phyloP scores from a whole-genome alignment of 1,140 invertebrate species.

The Cydia splendana region DNA sequence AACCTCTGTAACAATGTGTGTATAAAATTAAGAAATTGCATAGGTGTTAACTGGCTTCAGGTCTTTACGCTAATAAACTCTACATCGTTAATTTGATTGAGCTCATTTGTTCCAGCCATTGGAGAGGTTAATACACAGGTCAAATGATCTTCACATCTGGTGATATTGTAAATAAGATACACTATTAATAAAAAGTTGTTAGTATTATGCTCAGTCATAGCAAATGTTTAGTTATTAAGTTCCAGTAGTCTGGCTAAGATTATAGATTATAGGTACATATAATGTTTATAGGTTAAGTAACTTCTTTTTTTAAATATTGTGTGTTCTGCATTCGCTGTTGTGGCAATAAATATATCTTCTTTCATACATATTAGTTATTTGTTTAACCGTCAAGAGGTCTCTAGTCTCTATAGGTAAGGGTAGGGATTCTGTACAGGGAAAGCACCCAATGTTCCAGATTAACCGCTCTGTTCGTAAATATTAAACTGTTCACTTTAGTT shows the following conservation, averaged over 20 bases:
- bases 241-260: too few species aligned
- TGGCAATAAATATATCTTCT: too few species aligned
- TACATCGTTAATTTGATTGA: constrained; percentile 24
- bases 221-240: too few species aligned
- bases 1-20: background rate
- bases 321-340: too few species aligned
- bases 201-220: too few species aligned
- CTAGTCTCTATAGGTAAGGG: background rate
- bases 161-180: background rate
- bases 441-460: background rate
- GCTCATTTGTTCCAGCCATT: background rate
- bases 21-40: too few species aligned
- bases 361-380: too few species aligned
- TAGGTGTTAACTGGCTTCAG: too few species aligned
- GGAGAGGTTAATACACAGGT: background rate
- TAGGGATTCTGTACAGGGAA: background rate
- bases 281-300: too few species aligned
- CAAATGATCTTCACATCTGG: background rate
- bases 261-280: too few species aligned
- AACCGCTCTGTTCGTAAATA: background rate
- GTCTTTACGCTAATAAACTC: background rate
- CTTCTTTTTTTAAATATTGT: too few species aligned
- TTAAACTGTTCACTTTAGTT: background rate
- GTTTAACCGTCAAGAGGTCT: too few species aligned
- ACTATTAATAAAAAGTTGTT: background rate